Conservation (phyloP, 2,797 vertebrate species). For the Taenioides sp. region DNA sequence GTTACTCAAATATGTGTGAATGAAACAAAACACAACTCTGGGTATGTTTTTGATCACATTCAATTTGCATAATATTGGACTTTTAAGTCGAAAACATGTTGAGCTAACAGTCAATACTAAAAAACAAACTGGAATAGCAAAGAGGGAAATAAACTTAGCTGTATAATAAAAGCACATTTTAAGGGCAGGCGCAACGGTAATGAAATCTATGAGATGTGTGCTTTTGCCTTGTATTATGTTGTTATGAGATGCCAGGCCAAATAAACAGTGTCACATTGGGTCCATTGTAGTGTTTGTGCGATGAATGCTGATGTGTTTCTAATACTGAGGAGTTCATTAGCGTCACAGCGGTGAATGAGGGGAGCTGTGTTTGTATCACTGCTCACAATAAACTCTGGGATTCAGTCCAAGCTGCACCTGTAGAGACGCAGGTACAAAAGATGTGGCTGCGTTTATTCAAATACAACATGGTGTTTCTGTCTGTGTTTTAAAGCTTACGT, state of each 20-base stretch:
- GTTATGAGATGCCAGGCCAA: neutral
- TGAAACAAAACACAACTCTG: no score
- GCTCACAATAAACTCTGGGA: constrained; percentile 30
- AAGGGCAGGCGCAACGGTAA: neutral
- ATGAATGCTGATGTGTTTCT: constrained; percentile 34
- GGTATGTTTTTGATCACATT: no score
- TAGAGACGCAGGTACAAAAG: constrained; percentile 11
- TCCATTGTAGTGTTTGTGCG: constrained; percentile 25
- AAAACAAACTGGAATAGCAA: neutral
- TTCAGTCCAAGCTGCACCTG: constrained; percentile 18
- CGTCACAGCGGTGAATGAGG: constrained; percentile 3
- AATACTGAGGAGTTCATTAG: constrained; percentile 38
- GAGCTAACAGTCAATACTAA: neutral
- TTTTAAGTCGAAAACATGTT: neutral
- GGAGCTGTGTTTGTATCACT: constrained; percentile 13
- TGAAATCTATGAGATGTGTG: neutral
- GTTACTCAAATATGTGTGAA: no score
- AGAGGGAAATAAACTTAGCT: neutral
- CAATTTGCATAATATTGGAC: no score
- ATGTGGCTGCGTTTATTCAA: neutral
- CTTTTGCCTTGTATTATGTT: constrained; percentile 3
- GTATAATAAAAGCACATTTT: neutral
- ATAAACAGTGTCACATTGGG: constrained; percentile 23
- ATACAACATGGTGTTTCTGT: neutral
- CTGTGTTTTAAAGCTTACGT: neutral